These are phyloP conservation scores for Reticulitermes speratus DNA, from an alignment of 1,140 invertebrate species.

Conservation along the genomic window DNA sequence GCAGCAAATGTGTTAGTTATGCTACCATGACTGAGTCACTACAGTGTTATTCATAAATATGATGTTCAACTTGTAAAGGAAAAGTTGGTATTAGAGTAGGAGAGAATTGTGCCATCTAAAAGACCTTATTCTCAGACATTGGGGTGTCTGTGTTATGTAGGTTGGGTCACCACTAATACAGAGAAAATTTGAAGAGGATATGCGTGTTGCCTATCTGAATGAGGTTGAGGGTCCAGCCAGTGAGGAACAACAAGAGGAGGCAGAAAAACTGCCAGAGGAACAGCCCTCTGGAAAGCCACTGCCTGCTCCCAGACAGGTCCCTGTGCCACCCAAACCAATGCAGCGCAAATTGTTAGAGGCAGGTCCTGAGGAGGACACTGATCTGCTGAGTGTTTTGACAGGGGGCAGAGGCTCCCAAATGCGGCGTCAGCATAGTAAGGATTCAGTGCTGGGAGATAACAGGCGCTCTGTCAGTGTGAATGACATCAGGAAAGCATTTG, in stretches of 20 bases:
- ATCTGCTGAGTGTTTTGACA: background rate
- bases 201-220: slow-evolving; percentile 21
- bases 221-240: slow-evolving; percentile 1
- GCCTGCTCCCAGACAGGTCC: background rate
- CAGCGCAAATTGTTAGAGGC: background rate
- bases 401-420: too few species aligned
- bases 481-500: slow-evolving; percentile 62
- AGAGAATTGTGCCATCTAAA: too few species aligned
- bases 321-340: background rate
- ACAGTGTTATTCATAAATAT: too few species aligned
- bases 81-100: too few species aligned
- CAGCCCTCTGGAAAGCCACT: background rate
- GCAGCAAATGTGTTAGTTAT: too few species aligned
- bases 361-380: background rate
- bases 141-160: too few species aligned
- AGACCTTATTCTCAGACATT: too few species aligned
- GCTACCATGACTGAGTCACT: too few species aligned
- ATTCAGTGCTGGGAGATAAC: slow-evolving; percentile 29
- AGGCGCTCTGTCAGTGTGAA: slow-evolving; percentile 51
- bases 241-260: background rate
- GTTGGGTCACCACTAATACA: slow-evolving; percentile 67
- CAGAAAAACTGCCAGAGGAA: background rate
- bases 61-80: too few species aligned
- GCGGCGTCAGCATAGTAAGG: background rate
- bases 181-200: slow-evolving; percentile 58